Evolutionary conservation across 1,140 invertebrate genomes (phyloP).

Genomic region (Planococcus citri): DNA sequence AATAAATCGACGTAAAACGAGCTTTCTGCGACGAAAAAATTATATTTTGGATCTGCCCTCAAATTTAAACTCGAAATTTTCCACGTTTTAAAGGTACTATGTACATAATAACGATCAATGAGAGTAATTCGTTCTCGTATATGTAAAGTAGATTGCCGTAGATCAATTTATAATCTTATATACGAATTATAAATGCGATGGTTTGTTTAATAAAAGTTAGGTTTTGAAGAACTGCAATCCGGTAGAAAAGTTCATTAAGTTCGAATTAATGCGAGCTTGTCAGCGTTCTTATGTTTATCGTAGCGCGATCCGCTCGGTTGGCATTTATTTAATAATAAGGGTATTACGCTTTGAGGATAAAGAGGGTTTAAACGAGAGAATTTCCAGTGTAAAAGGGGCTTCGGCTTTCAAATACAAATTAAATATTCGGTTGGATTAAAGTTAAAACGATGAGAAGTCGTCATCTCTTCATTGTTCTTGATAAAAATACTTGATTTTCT

Average conservation of each 20-base stretch:
- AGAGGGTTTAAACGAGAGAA: background rate
- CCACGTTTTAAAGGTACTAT: too few species aligned
- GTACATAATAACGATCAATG: too few species aligned
- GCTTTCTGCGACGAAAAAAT: too few species aligned
- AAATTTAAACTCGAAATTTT: too few species aligned
- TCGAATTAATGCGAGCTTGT: conserved; percentile 17
- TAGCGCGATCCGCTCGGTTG: conserved; percentile 12
- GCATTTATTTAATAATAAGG: conserved; percentile 17
- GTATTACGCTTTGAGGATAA: conserved; percentile 9
- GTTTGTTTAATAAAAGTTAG: background rate
- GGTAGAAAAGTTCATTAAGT: conserved; percentile 18
- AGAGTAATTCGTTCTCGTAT: too few species aligned
- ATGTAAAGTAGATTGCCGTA: too few species aligned
- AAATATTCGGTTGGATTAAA: conserved; percentile 20
- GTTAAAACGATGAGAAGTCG: conserved; percentile 18
- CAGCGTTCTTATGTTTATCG: conserved; percentile 15
- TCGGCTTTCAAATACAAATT: conserved; percentile 17
- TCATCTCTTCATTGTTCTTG: conserved; percentile 5
- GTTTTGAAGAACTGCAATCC: background rate
- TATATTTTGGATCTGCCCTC: too few species aligned
- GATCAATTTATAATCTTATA: too few species aligned
- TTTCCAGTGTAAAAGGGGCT: background rate
- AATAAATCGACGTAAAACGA: too few species aligned
- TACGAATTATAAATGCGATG: too few species aligned
- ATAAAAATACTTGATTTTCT: background rate